Conservation (phyloP, 2,797 vertebrate genomes). For the Meriones psammophilus region DNA sequence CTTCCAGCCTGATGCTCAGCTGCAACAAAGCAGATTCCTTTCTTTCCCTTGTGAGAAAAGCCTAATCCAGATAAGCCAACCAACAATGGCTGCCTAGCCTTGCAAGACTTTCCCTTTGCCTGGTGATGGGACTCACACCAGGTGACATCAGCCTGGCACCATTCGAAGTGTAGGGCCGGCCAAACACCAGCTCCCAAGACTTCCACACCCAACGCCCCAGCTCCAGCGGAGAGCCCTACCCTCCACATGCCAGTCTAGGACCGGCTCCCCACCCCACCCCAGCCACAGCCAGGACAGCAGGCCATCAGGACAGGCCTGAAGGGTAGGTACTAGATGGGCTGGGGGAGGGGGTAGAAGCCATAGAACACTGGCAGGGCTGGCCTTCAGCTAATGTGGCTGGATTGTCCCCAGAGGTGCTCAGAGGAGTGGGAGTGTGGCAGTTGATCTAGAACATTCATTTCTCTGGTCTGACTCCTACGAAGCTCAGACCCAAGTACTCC, state of each 20-base stretch:
- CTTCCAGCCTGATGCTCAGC: constrained; percentile 62
- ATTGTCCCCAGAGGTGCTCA: neutral
- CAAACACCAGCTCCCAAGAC: neutral
- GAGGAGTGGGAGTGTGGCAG: neutral
- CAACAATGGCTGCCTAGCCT: constrained; percentile 55
- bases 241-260: neutral
- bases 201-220: neutral
- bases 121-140: constrained; percentile 1
- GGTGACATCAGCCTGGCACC: constrained; percentile 27
- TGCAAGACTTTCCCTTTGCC: constrained; percentile 46
- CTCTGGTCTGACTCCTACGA: neutral
- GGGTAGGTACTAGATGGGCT: neutral
- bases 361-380: neutral
- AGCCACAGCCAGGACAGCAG: neutral
- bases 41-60: constrained; percentile 54
- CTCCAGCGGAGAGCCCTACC: neutral
- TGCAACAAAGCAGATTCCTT: constrained; percentile 74
- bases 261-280: neutral
- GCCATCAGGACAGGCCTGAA: neutral
- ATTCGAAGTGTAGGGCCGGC: neutral
- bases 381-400: neutral
- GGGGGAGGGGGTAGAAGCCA: neutral
- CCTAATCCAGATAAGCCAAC: constrained; percentile 74
- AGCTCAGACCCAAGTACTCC: neutral
- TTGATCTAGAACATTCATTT: neutral